phyloP scores from a whole-genome alignment of 2,113 vertebrate genomes.

The Pandion haliaetus region DNA sequence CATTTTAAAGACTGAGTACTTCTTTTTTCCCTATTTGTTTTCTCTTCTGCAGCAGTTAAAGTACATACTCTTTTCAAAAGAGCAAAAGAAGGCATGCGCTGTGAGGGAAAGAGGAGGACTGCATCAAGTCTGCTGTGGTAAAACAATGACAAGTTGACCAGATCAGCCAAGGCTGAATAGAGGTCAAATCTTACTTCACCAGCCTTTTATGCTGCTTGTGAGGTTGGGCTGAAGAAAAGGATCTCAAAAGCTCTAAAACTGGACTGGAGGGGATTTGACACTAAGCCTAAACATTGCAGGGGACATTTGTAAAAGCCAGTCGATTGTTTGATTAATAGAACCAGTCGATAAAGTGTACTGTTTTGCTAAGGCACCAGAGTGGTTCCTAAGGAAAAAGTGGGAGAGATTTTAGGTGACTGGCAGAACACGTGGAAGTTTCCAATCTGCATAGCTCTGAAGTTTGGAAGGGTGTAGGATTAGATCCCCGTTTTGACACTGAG shows the following conservation, averaged over 20 bases:
- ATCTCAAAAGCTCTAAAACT: background rate
- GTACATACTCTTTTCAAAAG: background rate
- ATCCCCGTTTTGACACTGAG: background rate
- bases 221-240: background rate
- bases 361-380: background rate
- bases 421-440: background rate
- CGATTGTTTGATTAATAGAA: background rate
- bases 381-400: background rate
- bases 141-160: background rate
- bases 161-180: background rate
- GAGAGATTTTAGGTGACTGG: background rate
- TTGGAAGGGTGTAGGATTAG: background rate
- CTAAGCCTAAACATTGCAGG: background rate
- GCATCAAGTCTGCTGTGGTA: background rate
- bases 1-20: background rate
- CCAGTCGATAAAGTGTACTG: accelerated
- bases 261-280: background rate
- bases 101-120: background rate
- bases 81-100: background rate
- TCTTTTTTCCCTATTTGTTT: background rate
- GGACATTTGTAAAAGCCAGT: background rate
- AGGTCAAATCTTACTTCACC: background rate
- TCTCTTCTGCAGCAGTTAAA: background rate
- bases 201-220: background rate
- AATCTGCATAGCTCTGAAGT: background rate